phyloP scores from a whole-genome alignment of 2,797 vertebrate genomes.

The Clarias laeviceps region DNA sequence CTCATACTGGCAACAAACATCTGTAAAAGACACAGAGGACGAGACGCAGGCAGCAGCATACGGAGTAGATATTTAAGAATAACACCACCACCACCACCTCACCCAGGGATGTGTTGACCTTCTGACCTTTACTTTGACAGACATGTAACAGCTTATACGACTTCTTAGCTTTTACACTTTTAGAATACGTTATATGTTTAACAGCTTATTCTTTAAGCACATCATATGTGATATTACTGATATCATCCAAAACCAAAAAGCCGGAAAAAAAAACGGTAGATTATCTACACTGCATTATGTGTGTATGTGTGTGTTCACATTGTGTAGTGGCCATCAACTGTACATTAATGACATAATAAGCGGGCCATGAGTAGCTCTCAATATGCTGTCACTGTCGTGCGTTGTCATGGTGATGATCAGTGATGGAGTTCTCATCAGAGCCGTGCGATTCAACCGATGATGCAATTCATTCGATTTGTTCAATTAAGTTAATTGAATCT shows the following conservation, averaged over 20 bases:
- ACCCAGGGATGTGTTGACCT: background rate
- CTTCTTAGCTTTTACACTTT: conserved; percentile 14
- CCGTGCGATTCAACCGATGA: no score
- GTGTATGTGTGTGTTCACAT: background rate
- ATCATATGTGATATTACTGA: background rate
- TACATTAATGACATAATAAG: background rate
- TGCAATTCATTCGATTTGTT: no score
- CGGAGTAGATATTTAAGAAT: background rate
- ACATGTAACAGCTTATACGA: conserved; percentile 29
- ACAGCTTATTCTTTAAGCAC: background rate
- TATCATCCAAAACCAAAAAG: background rate
- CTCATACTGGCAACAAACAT: background rate
- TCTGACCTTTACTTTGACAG: background rate
- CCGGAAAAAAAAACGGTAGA: background rate
- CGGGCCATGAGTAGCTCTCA: background rate
- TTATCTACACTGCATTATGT: background rate
- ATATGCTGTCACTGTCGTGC: background rate
- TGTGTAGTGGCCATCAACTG: background rate
- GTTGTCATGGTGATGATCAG: background rate
- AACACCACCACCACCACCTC: background rate
- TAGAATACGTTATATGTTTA: background rate
- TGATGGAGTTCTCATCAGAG: background rate
- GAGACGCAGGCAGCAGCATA: background rate
- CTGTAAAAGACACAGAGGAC: background rate
- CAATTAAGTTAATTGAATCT: no score